Evolutionary conservation across 2,113 vertebrate genomes (phyloP), one percentile per base, ranked within the genome.

Genomic region (Cervus canadensis): DNA sequence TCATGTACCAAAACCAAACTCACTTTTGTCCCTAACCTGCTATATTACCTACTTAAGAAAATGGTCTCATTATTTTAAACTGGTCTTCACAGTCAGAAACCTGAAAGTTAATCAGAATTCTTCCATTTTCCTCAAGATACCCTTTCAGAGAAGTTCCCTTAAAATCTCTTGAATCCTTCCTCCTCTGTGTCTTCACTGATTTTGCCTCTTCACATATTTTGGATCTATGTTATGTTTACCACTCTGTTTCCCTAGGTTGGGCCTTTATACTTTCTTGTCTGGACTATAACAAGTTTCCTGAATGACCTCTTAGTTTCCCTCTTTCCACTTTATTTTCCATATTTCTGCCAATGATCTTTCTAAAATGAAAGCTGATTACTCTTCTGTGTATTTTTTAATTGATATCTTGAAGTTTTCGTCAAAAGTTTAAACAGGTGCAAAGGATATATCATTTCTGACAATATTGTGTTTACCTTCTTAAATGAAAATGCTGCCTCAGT

Each of bases 301-400:
- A 91, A 76, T 76, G 16, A 19, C 33, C 56, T 95, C 74, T 87
- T 92, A 60, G 48, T 92, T 94, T 94, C 21, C 25, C 26, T 85
- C 14, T 57, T 50, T 88, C 36, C 36, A 40, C 33, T 89, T 62
- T 89, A 57, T 87, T 71, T 12, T 88, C 76, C 60, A 59, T n/a
- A 56, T 56, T 88, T 7, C 33, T 92, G 82, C 78, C 45, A 85
- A 0, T 64, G 23, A 59, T 81, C 19, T 84, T 92, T 88, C 78
- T 60, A 78, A 96, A 79, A 43, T 94, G 11, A 78, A 95, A 89
- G 67, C 67, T 87, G 83, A 87, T 78, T 88, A 60, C 17, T 92
- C 33, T 79, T 48, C 26, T 94, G 33, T 92, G 23, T 71, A 30
- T 91, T 88, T 97, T 96, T 56, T 67, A 88, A 10, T 97, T 83